phyloP scores from a whole-genome alignment of 2,888 invertebrate genomes.

The Venustoraphidia nigricollis region DNA sequence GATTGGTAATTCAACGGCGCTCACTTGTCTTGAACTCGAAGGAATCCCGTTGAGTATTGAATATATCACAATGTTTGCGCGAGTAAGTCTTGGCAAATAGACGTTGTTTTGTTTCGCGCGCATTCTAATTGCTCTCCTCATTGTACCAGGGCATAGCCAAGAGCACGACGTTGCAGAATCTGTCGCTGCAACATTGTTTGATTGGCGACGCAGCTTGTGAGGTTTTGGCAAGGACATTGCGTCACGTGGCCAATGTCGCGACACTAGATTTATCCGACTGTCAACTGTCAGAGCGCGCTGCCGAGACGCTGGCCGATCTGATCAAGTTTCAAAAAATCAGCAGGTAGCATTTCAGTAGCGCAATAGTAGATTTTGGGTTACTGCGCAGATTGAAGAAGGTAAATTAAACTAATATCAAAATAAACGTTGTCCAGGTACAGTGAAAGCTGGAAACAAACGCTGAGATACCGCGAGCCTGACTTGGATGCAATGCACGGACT shows the following conservation, averaged over 20 bases:
- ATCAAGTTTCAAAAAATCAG: slow-evolving; percentile 35
- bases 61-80: slow-evolving; percentile 43
- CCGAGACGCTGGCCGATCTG: slow-evolving; percentile 46
- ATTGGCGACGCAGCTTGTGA: slow-evolving; percentile 60
- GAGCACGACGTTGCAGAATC: slow-evolving; percentile 46
- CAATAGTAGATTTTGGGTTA: not conserved
- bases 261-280: slow-evolving; percentile 55
- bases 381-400: too few species aligned
- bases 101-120: not conserved
- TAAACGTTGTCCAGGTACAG: slow-evolving; percentile 40
- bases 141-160: slow-evolving; percentile 37
- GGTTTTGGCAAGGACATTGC: slow-evolving; percentile 49
- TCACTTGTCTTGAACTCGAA: slow-evolving; percentile 48
- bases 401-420: too few species aligned
- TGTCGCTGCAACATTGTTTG: slow-evolving; percentile 50
- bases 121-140: not conserved
- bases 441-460: slow-evolving; percentile 66
- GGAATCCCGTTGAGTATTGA: slow-evolving; percentile 54
- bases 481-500: slow-evolving; percentile 58
- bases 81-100: slow-evolving; percentile 25
- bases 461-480: slow-evolving; percentile 61
- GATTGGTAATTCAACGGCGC: slow-evolving; percentile 40
- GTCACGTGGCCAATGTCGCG: slow-evolving; percentile 48
- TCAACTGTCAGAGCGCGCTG: slow-evolving; percentile 45
- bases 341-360: slow-evolving; percentile 20